Base-by-base conservation (phyloP, 2,888 invertebrate species). In the Drosophila mercatorum region DNA sequence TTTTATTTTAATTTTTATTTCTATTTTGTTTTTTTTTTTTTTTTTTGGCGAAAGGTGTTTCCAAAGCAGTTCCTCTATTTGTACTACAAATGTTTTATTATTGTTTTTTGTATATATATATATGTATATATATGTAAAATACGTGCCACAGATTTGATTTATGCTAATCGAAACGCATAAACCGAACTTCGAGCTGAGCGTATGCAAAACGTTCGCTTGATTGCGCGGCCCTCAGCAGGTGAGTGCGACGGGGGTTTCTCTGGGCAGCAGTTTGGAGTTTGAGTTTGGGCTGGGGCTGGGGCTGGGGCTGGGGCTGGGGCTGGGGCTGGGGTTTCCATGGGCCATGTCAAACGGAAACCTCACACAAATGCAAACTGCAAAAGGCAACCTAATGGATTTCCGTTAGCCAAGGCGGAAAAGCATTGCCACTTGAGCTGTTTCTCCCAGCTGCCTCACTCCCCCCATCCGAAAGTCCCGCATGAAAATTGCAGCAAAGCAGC, bases 381-480 rank as follows among this genome's bases (percentile, higher is more conserved):
- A 67, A 75, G 74, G 65, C 73, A 81, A 76, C 89, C 81, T 87
- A 87, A 87, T 87, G 87, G 89, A 87, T 89, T 89, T 87, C 87
- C 87, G 89, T 68, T 73, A 75, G 81, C 82, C 81, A 79, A 72
- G 68, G 72, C 80, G 84, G 75, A 85, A 84, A 83, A 73, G 81
- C 83, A 69, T 75, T 74, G 83, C 72, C 81, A 85, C 88, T 88
- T 83, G 86, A 83, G 75, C 46, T 56, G 70, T 52, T 59, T 8
- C 46, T 57, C n/a, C 51, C 11, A 8, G 12, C 44, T 44, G 5
- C 10, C 22, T 22, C 22, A 22, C 22, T 2, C 22, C 22, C 1
- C 44, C 6, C 11, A 22, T 5, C 5, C 12, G 12, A 6, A 7
- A 14, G 12, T 14, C 75, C 70, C 61, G 70, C 66, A 68, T 74